Evolutionary conservation across 2,888 invertebrate species (phyloP).

Genomic region (Phymatocera aterrima): DNA sequence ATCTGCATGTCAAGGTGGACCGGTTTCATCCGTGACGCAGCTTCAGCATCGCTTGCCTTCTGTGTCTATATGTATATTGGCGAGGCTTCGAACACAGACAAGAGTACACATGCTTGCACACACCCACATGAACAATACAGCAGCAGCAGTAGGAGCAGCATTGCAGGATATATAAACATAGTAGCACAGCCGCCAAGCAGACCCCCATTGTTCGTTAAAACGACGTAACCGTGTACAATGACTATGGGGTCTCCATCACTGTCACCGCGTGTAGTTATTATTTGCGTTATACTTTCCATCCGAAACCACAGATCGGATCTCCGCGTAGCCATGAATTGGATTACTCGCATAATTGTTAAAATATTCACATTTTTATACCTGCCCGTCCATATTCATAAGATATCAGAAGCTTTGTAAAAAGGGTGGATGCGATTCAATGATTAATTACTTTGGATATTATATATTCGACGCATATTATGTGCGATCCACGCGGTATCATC

Average conservation of each 20-base stretch:
- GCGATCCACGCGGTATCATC: too few relatives aligned
- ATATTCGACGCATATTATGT: too few relatives aligned
- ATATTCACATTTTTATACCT: not conserved
- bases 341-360: not conserved
- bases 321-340: conserved; percentile 28
- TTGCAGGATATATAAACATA: conserved; percentile 10
- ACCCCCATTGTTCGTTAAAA: conserved; percentile 45
- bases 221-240: conserved; percentile 37
- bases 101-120: not conserved
- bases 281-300: conserved; percentile 29
- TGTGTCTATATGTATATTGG: not conserved
- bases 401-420: not conserved
- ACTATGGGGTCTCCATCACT: conserved; percentile 39
- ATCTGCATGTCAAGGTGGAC: conserved; percentile 46
- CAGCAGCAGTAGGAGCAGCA: not conserved
- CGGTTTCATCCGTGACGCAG: conserved; percentile 38
- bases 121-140: not conserved
- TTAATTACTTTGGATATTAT: too few relatives aligned
- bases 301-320: conserved; percentile 24
- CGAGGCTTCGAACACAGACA: conserved; percentile 27
- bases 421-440: not conserved
- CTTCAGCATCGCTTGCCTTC: not conserved
- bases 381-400: not conserved
- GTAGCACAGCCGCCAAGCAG: not conserved
- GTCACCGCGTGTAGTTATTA: conserved; percentile 36